Evolutionary conservation across 1,140 invertebrate genomes (phyloP).

Genomic region (Andricus grossulariae): DNA sequence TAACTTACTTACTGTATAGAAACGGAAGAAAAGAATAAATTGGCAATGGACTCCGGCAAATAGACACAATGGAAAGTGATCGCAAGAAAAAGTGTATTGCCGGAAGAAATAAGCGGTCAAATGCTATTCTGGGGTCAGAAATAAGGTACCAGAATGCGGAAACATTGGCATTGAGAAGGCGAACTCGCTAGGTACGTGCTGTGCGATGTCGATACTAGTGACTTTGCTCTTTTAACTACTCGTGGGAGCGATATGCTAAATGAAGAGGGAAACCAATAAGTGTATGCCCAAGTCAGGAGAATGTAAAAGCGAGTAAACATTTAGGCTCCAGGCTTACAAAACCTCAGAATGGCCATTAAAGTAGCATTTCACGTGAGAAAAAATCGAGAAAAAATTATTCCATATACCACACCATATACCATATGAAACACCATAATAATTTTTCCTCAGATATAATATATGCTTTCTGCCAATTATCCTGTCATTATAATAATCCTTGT

Average conservation of each 20-base stretch:
- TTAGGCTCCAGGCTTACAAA: conserved; percentile 38
- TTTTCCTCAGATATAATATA: no score
- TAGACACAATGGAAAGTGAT: no score
- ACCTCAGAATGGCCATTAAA: conserved; percentile 53
- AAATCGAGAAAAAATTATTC: conserved; percentile 7
- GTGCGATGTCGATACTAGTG: conserved; percentile 49
- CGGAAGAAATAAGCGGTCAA: not conserved
- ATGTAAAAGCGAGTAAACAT: no score
- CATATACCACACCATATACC: no score
- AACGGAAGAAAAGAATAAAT: no score
- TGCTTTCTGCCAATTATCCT: no score
- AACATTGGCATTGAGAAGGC: conserved; percentile 51
- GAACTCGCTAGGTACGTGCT: conserved; percentile 44
- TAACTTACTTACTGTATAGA: no score
- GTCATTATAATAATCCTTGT: no score
- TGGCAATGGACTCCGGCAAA: no score
- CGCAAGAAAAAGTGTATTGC: no score
- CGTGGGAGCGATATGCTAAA: conserved; percentile 51
- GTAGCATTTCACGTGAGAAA: conserved; percentile 47
- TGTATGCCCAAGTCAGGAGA: no score
- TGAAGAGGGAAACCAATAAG: conserved; percentile 36
- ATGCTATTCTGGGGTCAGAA: conserved; percentile 48
- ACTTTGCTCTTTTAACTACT: conserved; percentile 26
- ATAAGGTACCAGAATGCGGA: conserved; percentile 62
- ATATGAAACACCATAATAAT: no score